Evolutionary conservation across 2,797 vertebrate species (phyloP).

Genomic region (Pteronotus mesoamericanus): DNA sequence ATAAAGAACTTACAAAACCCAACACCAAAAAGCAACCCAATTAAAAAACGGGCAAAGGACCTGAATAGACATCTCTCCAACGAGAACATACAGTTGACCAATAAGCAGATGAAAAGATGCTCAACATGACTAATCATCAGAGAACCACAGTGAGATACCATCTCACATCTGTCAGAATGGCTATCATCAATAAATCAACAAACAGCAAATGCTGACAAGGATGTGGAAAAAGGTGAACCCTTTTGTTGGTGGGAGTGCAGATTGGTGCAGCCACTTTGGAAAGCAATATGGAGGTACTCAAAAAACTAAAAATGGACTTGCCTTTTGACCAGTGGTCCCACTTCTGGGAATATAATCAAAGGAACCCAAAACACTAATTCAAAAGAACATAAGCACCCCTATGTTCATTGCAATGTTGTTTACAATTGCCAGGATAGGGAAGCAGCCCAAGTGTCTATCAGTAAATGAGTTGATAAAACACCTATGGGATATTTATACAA

Average conservation of each 20-base stretch:
- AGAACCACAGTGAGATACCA: not conserved
- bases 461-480: too few relatives aligned
- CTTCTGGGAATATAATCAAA: not conserved
- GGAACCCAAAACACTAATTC: not conserved
- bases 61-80: not conserved
- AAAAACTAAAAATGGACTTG: not conserved
- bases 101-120: not conserved
- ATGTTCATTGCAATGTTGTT: not conserved
- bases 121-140: not conserved
- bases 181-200: not conserved
- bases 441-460: not conserved
- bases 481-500: too few relatives aligned
- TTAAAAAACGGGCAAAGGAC: not conserved
- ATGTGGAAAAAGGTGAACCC: not conserved
- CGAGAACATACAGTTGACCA: not conserved
- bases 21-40: not conserved
- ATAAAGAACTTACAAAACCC: not conserved
- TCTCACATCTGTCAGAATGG: not conserved
- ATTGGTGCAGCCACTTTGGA: not conserved
- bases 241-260: not conserved
- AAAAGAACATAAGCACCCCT: not conserved
- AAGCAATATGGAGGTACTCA: not conserved
- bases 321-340: not conserved
- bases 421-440: not conserved
- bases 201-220: not conserved